Conservation (phyloP, 2,113 vertebrate species). For the Cyanoderma ruficeps region DNA sequence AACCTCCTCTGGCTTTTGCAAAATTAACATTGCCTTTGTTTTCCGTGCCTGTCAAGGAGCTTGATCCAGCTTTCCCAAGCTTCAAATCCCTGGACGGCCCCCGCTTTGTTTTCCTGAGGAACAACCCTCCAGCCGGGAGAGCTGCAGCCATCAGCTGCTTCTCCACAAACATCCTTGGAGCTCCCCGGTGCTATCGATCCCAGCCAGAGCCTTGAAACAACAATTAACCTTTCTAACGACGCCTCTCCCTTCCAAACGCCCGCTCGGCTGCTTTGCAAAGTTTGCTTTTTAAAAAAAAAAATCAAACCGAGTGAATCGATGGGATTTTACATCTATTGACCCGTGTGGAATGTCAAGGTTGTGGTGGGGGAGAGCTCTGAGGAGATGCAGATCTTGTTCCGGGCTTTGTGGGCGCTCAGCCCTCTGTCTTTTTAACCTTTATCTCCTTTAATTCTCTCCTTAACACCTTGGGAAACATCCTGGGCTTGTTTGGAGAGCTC, state of each 20-base stretch:
- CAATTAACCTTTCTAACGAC: constrained; percentile 2
- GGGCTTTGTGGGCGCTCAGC: background rate
- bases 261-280: background rate
- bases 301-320: background rate
- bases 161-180: background rate
- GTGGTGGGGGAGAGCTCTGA: background rate
- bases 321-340: background rate
- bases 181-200: background rate
- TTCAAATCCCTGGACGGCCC: background rate
- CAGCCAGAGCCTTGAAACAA: background rate
- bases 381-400: background rate
- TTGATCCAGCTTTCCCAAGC: background rate
- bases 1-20: background rate
- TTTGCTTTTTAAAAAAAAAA: background rate
- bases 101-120: background rate
- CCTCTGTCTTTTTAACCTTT: background rate
- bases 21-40: background rate
- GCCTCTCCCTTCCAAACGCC: background rate
- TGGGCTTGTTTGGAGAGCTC: background rate
- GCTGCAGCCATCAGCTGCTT: background rate
- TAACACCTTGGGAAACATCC: background rate
- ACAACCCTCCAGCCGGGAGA: background rate
- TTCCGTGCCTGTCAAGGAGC: background rate
- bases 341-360: constrained; percentile 28
- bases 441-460: background rate